Percentiles rank a stretch among this genome's conserved stretches.
These are phyloP conservation scores for Steromphala cineraria DNA, from an alignment of 2,888 invertebrate genomes.

Conservation along the genomic window DNA sequence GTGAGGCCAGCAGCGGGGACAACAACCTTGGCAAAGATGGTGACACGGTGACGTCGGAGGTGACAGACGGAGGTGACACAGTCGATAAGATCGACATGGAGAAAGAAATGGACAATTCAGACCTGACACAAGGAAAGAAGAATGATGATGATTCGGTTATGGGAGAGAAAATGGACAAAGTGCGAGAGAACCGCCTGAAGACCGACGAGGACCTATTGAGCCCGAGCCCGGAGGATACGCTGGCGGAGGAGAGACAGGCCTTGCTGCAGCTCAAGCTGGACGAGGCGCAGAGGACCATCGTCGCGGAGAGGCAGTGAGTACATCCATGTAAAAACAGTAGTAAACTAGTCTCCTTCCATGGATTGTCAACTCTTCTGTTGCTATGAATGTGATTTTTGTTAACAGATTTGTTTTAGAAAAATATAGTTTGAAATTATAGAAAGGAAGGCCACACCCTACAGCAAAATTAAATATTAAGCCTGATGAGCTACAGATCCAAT, in stretches of 20 bases:
- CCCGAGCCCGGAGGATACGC: not conserved
- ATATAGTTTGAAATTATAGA: too few relatives aligned
- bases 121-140: not conserved
- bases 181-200: conserved; percentile 18
- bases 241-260: conserved; percentile 23
- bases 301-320: conserved; percentile 85
- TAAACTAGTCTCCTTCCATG: too few relatives aligned
- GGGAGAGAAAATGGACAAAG: conserved; percentile 3
- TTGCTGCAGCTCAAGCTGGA: conserved; percentile 82
- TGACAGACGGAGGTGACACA: not conserved
- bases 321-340: too few relatives aligned
- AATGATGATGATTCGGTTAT: not conserved
- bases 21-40: not conserved
- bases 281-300: conserved; percentile 84
- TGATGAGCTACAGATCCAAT: too few relatives aligned
- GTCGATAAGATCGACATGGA: conserved; percentile 22
- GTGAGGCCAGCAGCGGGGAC: not conserved
- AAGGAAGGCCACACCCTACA: too few relatives aligned
- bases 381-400: too few relatives aligned
- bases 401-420: too few relatives aligned
- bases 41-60: not conserved
- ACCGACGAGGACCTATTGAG: not conserved
- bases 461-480: too few relatives aligned
- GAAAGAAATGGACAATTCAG: conserved; percentile 31
- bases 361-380: too few relatives aligned